phyloP scores from a whole-genome alignment of 30 jellyfish, hydroid and myxozoan genomes.

The Cassiopea andromeda region DNA sequence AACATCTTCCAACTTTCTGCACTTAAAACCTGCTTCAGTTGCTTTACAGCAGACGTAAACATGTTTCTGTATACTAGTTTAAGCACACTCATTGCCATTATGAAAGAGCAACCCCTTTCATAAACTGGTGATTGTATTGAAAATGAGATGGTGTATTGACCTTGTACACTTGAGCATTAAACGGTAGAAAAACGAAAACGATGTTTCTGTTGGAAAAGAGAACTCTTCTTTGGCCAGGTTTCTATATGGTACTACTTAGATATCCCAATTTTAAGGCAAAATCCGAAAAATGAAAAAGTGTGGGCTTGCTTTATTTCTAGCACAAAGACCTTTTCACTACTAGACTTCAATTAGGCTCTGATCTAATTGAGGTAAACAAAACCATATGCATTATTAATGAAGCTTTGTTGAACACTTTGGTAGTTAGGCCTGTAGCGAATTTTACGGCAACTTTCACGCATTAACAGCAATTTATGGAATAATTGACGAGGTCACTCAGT shows the following conservation, averaged over 20 bases:
- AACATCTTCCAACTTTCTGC: neutral
- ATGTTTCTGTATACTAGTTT: neutral
- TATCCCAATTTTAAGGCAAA: neutral
- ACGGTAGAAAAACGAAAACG: neutral
- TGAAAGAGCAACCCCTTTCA: neutral
- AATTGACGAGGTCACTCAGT: neutral
- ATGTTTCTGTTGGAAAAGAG: too few relatives aligned
- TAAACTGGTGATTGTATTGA: constrained; percentile 29
- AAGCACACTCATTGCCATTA: neutral
- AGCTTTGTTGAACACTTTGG: constrained; percentile 1
- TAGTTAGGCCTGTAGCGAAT: constrained; percentile 35
- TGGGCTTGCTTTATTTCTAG: neutral
- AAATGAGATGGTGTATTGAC: constrained; percentile 6
- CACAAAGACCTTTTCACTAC: neutral
- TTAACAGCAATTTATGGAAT: neutral
- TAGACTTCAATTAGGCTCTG: constrained; percentile 29
- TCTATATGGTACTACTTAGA: too few relatives aligned
- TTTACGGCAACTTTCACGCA: neutral
- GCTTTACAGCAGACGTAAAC: neutral
- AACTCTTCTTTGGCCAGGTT: too few relatives aligned
- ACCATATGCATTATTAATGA: constrained; percentile 49
- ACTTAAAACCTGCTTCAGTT: neutral
- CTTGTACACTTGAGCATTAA: constrained; percentile 15
- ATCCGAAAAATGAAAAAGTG: neutral
- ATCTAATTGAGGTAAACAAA: constrained; percentile 36